Conservation (phyloP, 2,888 invertebrate species). For the Stenotaenia linearis region DNA sequence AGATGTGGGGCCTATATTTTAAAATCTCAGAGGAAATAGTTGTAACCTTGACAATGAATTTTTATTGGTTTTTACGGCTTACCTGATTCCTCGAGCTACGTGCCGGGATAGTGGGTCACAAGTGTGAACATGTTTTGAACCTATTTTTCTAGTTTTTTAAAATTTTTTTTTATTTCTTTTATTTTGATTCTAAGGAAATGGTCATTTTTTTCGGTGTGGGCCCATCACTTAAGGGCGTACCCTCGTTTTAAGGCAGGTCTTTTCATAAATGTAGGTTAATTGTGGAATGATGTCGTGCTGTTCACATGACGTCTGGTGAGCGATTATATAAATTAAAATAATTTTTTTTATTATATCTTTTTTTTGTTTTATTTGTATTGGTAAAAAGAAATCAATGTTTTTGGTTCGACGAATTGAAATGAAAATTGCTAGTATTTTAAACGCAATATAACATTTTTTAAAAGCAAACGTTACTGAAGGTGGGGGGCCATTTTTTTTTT, state of each 20-base stretch:
- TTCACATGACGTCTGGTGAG: not conserved
- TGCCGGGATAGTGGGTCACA: not conserved
- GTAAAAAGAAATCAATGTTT: too few relatives aligned
- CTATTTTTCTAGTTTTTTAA: not conserved
- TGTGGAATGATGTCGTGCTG: not conserved
- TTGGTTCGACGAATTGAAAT: too few relatives aligned
- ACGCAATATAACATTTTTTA: too few relatives aligned
- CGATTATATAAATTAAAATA: not conserved
- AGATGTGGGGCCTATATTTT: not conserved
- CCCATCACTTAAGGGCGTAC: not conserved
- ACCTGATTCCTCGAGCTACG: constrained; percentile 1
- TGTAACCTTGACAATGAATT: not conserved
- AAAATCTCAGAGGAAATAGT: not conserved
- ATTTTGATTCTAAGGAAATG: not conserved
- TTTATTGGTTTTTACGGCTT: not conserved
- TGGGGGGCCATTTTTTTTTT: too few relatives aligned
- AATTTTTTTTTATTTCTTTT: not conserved
- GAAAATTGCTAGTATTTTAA: too few relatives aligned
- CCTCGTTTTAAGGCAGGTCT: not conserved
- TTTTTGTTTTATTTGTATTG: too few relatives aligned
- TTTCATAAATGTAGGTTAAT: not conserved
- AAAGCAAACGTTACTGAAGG: too few relatives aligned
- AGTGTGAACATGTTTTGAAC: not conserved
- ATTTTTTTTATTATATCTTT: too few relatives aligned
- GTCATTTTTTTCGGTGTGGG: not conserved